Conservation (phyloP, 2,113 vertebrate genomes). For the Eulemur rufifrons region DNA sequence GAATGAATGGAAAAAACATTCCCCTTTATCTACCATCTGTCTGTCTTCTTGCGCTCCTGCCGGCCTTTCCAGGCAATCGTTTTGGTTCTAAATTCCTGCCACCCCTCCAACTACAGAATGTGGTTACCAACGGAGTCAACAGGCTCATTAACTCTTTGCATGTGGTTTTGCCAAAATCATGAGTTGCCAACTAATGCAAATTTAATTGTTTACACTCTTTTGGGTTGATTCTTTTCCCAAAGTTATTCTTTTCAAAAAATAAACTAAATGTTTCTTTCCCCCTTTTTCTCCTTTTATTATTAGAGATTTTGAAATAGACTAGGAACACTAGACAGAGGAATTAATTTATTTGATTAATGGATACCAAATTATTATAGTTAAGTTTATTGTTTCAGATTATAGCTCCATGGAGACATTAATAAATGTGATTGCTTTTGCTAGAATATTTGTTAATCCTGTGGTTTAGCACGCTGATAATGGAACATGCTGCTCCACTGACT, state of each 20-base stretch:
- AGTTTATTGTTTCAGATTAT: conserved; percentile 54
- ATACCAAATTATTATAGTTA: conserved; percentile 46
- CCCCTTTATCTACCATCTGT: neutral
- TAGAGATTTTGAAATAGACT: neutral
- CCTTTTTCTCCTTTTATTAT: neutral
- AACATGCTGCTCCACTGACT: conserved; percentile 17
- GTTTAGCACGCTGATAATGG: conserved; percentile 37
- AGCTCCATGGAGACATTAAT: conserved; percentile 45
- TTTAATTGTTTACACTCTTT: conserved; percentile 4
- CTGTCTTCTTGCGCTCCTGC: neutral
- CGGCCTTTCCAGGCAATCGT: neutral
- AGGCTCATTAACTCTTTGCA: neutral
- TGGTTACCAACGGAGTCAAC: neutral
- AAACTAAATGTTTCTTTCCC: neutral
- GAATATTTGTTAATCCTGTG: conserved; percentile 62
- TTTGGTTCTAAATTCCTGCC: neutral
- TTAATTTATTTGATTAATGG: conserved; percentile 56
- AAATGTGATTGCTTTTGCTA: conserved; percentile 57
- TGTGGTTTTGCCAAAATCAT: neutral
- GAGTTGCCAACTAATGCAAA: neutral
- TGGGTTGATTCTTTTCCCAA: conserved; percentile 20
- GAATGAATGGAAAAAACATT: neutral
- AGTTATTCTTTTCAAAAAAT: neutral
- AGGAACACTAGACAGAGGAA: neutral
- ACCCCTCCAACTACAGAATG: neutral